Evolutionary conservation across 2,113 vertebrate species (phyloP), one percentile per base, ranked within the genome.

Genomic region (Papio anubis): DNA sequence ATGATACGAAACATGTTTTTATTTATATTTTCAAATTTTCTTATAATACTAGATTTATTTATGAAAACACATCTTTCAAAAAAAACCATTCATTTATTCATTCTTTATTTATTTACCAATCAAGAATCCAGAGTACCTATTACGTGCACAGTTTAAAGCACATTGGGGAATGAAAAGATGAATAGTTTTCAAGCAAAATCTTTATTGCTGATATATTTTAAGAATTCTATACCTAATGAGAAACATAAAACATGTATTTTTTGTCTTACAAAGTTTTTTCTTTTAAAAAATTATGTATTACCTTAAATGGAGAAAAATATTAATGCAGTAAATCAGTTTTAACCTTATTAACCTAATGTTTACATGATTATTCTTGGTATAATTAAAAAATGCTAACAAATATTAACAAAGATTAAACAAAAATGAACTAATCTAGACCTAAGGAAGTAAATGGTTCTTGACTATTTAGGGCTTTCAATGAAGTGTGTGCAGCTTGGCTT

Each of bases 171-270:
- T 76, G 21, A 18, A 94, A 85, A 73, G 40, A 92, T 50, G 30
- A 75, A 52, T 16, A 48, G 43, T 64, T 97, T 92, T 82, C 38
- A 70, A 94, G 17, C 0, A 94, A 25, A 76, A 50, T 61, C 45
- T 40, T 95, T 92, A 88, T 80, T 93, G 27, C 9, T 86, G 45
- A 72, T 81, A 75, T 85, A 75, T 78, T 88, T 97, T 81, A 93
- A 94, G 59, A 87, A 61, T 30, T 30, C 32, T 73, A 35, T 38
- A 27, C 50, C 23, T 96, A 93, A 90, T 84, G n/a, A 95, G 76
- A 95, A 72, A 94, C 78, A 32, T 96, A 88, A 95, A 75, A 75
- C 25, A 57, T 52, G 18, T 27, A 21, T 43, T 81, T 89, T 55
- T 93, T 84, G 35, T 68, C 27, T 84, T 38, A 70, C 9, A 80